Percentiles rank a stretch among this genome's conserved stretches.
Conservation (phyloP, 2,797 vertebrate species). For the Cossypha dichroa region DNA sequence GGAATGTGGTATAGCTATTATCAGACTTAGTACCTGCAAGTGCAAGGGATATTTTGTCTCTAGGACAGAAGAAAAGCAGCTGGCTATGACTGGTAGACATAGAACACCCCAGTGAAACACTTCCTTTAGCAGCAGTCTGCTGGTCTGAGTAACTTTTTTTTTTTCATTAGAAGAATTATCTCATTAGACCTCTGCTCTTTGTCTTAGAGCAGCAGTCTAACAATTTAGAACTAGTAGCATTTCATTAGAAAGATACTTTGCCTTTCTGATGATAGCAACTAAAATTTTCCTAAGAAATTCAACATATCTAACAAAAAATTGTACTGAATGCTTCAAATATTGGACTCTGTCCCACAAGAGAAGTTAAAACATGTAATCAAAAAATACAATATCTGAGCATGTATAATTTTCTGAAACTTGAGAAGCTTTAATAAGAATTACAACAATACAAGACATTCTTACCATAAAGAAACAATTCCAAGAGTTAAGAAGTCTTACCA, state of each 20-base stretch:
- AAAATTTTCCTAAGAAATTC: neutral
- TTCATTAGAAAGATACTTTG: neutral
- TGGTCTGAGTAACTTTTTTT: neutral
- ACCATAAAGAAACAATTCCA: neutral
- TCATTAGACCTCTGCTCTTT: neutral
- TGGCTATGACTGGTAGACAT: neutral
- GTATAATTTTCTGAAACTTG: neutral
- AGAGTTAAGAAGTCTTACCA: neutral
- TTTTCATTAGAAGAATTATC: neutral
- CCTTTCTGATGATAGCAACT: neutral
- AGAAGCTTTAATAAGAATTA: neutral
- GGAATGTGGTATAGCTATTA: neutral
- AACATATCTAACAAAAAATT: neutral
- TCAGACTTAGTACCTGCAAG: neutral
- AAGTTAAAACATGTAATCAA: neutral
- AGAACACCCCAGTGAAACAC: neutral
- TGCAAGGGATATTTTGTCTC: neutral
- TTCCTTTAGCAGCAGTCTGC: neutral
- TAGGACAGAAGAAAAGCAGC: neutral
- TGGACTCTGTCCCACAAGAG: neutral
- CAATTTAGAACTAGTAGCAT: neutral
- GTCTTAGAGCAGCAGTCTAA: neutral
- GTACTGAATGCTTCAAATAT: neutral
- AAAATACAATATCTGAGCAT: neutral
- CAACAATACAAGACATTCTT: neutral